Base-by-base conservation (phyloP, 37 sponge, comb jelly and placozoan species). In the Diacarnus erythraeanus region DNA sequence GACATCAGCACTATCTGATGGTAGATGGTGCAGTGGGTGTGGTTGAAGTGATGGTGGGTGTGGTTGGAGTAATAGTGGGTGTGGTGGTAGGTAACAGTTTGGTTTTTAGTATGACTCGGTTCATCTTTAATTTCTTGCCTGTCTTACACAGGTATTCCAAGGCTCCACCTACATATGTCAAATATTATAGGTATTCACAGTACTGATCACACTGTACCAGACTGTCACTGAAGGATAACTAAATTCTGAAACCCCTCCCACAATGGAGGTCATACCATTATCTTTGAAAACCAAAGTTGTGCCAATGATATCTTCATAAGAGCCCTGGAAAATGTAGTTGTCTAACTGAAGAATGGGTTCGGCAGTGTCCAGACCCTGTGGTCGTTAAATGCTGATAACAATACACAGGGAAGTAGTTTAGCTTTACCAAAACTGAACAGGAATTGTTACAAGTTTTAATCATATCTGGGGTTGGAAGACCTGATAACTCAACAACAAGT, bases 331-430 rank as follows among this genome's bases (percentile, higher is more conserved):
- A 27, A 80, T 31, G 35, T 76, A 70, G 38, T 60, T 76, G 54
- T 76, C 87, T 20, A 87, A 27, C 47, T 87, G 87, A 1, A 87
- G 76, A 23, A 87, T 35, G 20, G 87, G 87, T 44, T 80, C 82
- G 17, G 69, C 26, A 21, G 76, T 71, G 42, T 81, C 82, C 33
- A 87, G 9, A 22, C 82, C 87, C 87, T 87, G 27, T 36, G 72
- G 3, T 42, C 64, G 33, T 22, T 34, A 69, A 80, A 58, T 20
- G 2, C 21, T 10, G 22, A 65, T 26, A 25, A 26, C 12, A 65
- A 33, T 21, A 56, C n/a, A n/a, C n/a, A n/a, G n/a, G n/a, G n/a
- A n/a, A n/a, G n/a, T n/a, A n/a, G n/a, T 15, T 47, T 22, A 20
- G 0, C 37, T 69, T 38, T 59, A 87, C 87, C 51, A 87, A 60